Percentiles rank a stretch among this genome's conserved stretches.
phyloP scores from a whole-genome alignment of 2,888 invertebrate species.

The Agriopis marginaria region DNA sequence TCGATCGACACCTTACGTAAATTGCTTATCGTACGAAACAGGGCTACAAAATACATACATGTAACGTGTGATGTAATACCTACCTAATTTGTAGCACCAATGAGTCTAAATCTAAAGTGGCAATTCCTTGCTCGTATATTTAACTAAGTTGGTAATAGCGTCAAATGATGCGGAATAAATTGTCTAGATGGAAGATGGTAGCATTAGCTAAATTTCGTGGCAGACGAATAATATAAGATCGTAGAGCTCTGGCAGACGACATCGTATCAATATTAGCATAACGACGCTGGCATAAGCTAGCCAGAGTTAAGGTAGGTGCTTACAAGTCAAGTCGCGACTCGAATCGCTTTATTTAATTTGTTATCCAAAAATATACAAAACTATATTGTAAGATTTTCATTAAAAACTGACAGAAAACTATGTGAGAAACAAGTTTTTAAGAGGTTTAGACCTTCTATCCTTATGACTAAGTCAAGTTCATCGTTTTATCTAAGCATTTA shows the following conservation, averaged over 20 bases:
- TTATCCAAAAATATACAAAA: too few relatives aligned
- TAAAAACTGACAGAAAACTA: too few relatives aligned
- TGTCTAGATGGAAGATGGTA: constrained; percentile 56
- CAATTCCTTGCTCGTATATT: constrained; percentile 35
- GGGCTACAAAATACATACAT: constrained; percentile 48
- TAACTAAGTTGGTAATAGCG: constrained; percentile 49
- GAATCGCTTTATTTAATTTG: neutral
- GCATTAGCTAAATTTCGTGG: constrained; percentile 64
- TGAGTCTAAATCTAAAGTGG: constrained; percentile 11
- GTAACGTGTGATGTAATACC: constrained; percentile 10
- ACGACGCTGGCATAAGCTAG: constrained; percentile 62
- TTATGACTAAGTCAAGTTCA: too few relatives aligned
- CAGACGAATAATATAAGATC: constrained; percentile 76
- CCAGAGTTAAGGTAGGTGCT: constrained; percentile 35
- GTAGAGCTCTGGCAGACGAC: constrained; percentile 67
- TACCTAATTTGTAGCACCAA: constrained; percentile 8
- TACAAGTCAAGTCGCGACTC: constrained; percentile 10
- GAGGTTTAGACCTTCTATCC: too few relatives aligned
- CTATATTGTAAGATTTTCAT: too few relatives aligned
- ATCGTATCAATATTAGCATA: constrained; percentile 76
- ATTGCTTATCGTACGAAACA: constrained; percentile 68
- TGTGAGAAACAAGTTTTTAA: too few relatives aligned
- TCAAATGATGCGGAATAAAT: constrained; percentile 66
- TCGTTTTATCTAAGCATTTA: too few relatives aligned
- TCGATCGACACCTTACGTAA: constrained; percentile 71